phyloP scores from a whole-genome alignment of 2,888 invertebrate genomes.

The Nephrocerus scutellatus region DNA sequence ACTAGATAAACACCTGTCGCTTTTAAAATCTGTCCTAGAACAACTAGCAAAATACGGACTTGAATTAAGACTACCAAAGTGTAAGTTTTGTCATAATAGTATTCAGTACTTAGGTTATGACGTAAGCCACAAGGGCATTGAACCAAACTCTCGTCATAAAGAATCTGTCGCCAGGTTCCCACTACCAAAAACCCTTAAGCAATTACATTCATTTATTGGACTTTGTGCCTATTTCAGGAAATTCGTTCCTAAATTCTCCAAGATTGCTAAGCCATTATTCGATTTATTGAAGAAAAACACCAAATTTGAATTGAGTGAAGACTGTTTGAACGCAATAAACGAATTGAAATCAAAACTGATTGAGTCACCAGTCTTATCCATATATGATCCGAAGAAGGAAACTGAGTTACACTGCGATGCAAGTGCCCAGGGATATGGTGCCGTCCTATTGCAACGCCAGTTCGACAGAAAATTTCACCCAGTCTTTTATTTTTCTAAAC shows the following conservation, averaged over 20 bases:
- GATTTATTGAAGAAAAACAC: too few species aligned
- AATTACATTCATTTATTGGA: too few species aligned
- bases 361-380: slow-evolving; percentile 21
- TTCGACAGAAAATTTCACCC: slow-evolving; percentile 25
- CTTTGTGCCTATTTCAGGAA: too few species aligned
- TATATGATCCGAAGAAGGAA: slow-evolving; percentile 26
- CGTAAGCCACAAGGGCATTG: slow-evolving; percentile 3
- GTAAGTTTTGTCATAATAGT: too few species aligned
- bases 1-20: slow-evolving; percentile 2
- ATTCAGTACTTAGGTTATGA: too few species aligned
- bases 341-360: slow-evolving; percentile 11
- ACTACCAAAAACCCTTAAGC: too few species aligned
- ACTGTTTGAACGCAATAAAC: slow-evolving; percentile 6
- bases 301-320: slow-evolving; percentile 5
- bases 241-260: not conserved
- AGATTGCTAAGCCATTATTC: not conserved
- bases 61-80: slow-evolving; percentile 4
- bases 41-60: not conserved
- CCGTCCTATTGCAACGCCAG: slow-evolving; percentile 23
- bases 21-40: slow-evolving; percentile 2
- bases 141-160: not conserved
- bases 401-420: slow-evolving; percentile 35
- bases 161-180: too few species aligned
- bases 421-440: slow-evolving; percentile 26
- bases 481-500: slow-evolving; percentile 29